These are phyloP conservation scores for Athripsodes cinereus DNA, from an alignment of 2,888 invertebrate species.

Conservation along the genomic window DNA sequence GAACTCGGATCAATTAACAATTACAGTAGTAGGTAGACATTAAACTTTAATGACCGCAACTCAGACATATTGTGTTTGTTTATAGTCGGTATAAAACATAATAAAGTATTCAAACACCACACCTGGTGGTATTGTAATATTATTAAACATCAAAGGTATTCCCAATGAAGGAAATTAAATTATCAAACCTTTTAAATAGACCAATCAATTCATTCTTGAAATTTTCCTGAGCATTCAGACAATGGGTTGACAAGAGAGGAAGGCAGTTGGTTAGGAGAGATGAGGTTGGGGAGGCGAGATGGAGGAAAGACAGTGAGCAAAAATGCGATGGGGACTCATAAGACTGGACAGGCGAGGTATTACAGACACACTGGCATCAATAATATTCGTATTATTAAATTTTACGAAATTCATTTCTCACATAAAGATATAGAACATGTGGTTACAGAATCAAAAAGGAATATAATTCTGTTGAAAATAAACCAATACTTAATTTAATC, in stretches of 20 bases:
- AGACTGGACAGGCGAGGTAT: conserved; percentile 8
- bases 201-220: conserved; percentile 26
- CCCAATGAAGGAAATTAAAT: conserved; percentile 24
- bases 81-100: not conserved
- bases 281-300: not conserved
- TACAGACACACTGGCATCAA: not conserved
- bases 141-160: conserved; percentile 8
- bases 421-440: too few species aligned
- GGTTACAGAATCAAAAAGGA: too few species aligned
- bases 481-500: too few species aligned
- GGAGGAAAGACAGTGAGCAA: conserved; percentile 19
- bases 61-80: conserved; percentile 12
- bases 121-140: not conserved
- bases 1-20: not conserved
- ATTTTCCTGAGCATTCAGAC: conserved; percentile 14
- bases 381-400: too few species aligned
- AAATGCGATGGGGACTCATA: conserved; percentile 21
- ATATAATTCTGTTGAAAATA: too few species aligned
- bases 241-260: not conserved
- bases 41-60: conserved; percentile 1
- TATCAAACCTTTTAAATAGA: conserved; percentile 25
- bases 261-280: not conserved
- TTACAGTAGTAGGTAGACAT: not conserved
- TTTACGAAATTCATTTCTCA: too few species aligned
- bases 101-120: not conserved